These are phyloP conservation scores for Mnemiopsis leidyi DNA, from an alignment of 37 sponge, comb jelly and placozoan genomes.

Conservation along the genomic window DNA sequence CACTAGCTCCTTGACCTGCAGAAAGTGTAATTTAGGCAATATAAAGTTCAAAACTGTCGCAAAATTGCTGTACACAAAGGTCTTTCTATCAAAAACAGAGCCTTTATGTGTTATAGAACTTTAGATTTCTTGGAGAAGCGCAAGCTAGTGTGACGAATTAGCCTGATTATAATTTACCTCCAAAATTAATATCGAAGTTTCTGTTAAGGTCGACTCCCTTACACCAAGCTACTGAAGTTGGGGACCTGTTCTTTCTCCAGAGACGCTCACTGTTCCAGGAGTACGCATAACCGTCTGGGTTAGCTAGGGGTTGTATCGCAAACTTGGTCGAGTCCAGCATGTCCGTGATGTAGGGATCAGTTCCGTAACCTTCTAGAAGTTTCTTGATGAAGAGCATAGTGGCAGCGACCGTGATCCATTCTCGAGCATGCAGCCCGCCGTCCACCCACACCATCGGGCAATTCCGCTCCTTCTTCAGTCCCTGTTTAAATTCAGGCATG, in stretches of 20 bases:
- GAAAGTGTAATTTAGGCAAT: background rate
- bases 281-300: slow-evolving; percentile 61
- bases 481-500: too few relatives aligned
- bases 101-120: too few relatives aligned
- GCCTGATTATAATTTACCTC: slow-evolving; percentile 1
- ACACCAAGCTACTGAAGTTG: slow-evolving; percentile 41
- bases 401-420: slow-evolving; percentile 61
- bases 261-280: slow-evolving; percentile 60
- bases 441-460: slow-evolving; percentile 44
- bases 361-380: slow-evolving; percentile 24
- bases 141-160: too few relatives aligned
- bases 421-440: slow-evolving; percentile 26
- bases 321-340: background rate
- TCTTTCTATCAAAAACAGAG: too few relatives aligned
- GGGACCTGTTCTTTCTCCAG: slow-evolving; percentile 49
- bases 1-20: slow-evolving; percentile 51
- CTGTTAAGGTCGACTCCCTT: slow-evolving; percentile 51
- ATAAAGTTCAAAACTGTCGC: too few relatives aligned
- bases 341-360: background rate
- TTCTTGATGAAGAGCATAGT: slow-evolving; percentile 10
- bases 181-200: slow-evolving; percentile 58
- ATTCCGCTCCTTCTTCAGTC: background rate
- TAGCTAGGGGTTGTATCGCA: slow-evolving; percentile 41
- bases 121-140: too few relatives aligned
- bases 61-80: too few relatives aligned